Percentiles rank a stretch among this genome's conserved stretches.
Evolutionary conservation across 2,797 vertebrate genomes (phyloP).

Genomic region (Hydrolagus colliei): DNA sequence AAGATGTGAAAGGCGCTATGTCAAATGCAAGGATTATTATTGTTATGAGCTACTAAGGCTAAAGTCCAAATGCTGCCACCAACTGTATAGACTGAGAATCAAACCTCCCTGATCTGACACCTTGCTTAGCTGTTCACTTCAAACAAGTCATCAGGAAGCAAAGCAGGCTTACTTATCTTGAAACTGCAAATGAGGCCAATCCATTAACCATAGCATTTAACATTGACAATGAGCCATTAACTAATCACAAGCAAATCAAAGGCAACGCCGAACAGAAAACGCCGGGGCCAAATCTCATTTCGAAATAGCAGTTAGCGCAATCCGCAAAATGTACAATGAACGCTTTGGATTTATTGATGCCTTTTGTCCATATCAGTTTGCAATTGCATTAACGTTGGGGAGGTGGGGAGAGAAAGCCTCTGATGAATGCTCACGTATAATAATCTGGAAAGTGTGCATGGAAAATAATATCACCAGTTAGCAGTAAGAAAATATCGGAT

Average conservation of each 20-base stretch:
- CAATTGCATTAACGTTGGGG: not conserved
- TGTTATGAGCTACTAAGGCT: too few relatives aligned
- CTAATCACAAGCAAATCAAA: not conserved
- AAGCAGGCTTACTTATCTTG: not conserved
- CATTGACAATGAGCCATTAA: constrained; percentile 2
- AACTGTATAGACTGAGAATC: too few relatives aligned
- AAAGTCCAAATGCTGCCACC: too few relatives aligned
- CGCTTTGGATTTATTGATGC: not conserved
- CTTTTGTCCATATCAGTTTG: too few relatives aligned
- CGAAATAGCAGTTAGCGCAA: not conserved
- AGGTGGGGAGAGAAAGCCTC: not conserved
- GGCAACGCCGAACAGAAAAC: not conserved
- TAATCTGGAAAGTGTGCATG: not conserved
- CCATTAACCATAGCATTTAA: not conserved
- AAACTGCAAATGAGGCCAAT: not conserved
- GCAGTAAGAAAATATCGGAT: not conserved
- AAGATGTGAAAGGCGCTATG: too few relatives aligned
- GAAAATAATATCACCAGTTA: not conserved
- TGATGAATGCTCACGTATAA: not conserved
- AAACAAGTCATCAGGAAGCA: too few relatives aligned
- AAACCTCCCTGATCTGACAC: too few relatives aligned
- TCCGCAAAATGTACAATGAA: not conserved
- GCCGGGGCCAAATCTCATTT: not conserved
- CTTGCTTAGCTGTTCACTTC: too few relatives aligned
- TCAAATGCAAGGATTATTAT: too few relatives aligned